Percentiles rank a stretch among this genome's conserved stretches.
Evolutionary conservation across 2,797 vertebrate species (phyloP).

Genomic region (Euthynnus affinis): DNA sequence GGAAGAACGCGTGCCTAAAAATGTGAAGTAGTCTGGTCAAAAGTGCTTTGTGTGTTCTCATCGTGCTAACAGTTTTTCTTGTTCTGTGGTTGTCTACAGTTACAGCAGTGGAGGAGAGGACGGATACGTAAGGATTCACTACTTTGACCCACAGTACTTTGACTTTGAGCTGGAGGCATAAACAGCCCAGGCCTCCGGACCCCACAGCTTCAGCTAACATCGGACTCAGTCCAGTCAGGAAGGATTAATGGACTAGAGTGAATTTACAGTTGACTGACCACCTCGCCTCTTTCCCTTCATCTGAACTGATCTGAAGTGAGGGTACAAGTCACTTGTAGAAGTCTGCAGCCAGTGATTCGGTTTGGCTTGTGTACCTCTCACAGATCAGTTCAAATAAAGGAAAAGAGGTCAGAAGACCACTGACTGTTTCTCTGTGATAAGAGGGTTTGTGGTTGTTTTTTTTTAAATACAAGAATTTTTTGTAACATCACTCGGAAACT

Average conservation of each 20-base stretch:
- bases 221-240: constrained; percentile 34
- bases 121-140: constrained; percentile 96
- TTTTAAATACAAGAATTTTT: constrained; percentile 1
- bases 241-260: not conserved
- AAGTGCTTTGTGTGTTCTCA: accelerated
- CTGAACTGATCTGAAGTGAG: constrained; percentile 34
- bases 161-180: constrained; percentile 96
- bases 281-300: constrained; percentile 21
- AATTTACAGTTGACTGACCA: constrained; percentile 1
- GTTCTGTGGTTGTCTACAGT: constrained; percentile 77
- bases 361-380: not conserved
- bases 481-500: constrained; percentile 29
- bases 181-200: constrained; percentile 3
- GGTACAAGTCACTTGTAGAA: not conserved
- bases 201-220: constrained; percentile 30
- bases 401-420: constrained; percentile 4
- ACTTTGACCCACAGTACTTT: constrained; percentile 98
- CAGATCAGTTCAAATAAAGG: constrained; percentile 41
- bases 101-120: constrained; percentile 99
- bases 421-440: not conserved
- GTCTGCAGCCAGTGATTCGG: not conserved
- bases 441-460: constrained; percentile 25
- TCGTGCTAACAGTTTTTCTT: not conserved
- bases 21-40: not conserved
- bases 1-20: not conserved